phyloP scores from a whole-genome alignment of 2,797 vertebrate genomes.

The Macroramphosus scolopax region DNA sequence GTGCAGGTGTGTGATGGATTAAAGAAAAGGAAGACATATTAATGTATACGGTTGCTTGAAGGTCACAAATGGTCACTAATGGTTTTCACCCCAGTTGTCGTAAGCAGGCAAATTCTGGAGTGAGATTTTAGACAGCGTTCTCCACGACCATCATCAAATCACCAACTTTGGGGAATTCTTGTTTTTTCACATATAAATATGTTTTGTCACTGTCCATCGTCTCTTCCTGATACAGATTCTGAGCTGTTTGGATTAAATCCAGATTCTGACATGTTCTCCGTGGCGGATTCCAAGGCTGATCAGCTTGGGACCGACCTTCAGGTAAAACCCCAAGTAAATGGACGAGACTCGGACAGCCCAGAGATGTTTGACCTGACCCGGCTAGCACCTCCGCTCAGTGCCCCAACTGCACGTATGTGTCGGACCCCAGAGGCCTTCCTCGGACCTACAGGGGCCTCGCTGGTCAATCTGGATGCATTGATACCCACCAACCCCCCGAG shows the following conservation, averaged over 20 bases:
- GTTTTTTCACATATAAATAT: too few species aligned
- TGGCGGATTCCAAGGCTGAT: slow-evolving; percentile 68
- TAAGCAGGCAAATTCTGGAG: too few species aligned
- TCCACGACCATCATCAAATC: neutral
- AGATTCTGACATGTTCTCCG: slow-evolving; percentile 50
- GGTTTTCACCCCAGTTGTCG: neutral
- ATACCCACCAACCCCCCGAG: slow-evolving; percentile 74
- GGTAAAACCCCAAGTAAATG: slow-evolving; percentile 77
- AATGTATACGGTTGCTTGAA: too few species aligned
- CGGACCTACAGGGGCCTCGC: slow-evolving; percentile 86
- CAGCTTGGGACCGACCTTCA: slow-evolving; percentile 72
- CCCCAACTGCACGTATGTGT: slow-evolving; percentile 70
- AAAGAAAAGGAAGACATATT: too few species aligned
- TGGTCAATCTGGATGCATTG: slow-evolving; percentile 91
- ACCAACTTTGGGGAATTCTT: neutral
- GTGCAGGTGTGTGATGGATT: too few species aligned
- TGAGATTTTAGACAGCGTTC: too few species aligned
- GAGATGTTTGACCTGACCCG: slow-evolving; percentile 80
- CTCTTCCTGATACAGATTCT: slow-evolving; percentile 36
- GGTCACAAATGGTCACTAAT: too few species aligned
- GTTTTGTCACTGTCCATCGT: too few species aligned
- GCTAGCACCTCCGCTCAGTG: slow-evolving; percentile 77
- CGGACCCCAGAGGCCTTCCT: slow-evolving; percentile 90
- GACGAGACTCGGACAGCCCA: slow-evolving; percentile 75
- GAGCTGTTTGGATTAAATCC: slow-evolving; percentile 51